Conservation (phyloP, 2,888 invertebrate species). For the Temnothorax unifasciatus region DNA sequence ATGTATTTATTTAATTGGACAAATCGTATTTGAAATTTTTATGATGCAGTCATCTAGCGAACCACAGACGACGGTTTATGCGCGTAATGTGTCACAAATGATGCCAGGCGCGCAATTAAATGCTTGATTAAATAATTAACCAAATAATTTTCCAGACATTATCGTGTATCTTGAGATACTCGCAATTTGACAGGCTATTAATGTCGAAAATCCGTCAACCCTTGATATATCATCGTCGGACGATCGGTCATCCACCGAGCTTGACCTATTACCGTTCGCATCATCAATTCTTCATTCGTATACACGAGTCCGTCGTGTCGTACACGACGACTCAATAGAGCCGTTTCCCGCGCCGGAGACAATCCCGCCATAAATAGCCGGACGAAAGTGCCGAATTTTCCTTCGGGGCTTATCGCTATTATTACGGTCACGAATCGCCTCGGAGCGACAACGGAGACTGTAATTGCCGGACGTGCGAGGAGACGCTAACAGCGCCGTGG, state of each 20-base stretch:
- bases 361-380: conserved; percentile 62
- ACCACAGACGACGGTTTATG: neutral
- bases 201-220: conserved; percentile 44
- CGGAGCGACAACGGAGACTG: conserved; percentile 73
- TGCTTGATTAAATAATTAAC: neutral
- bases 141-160: neutral
- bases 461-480: conserved; percentile 74
- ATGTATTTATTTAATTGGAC: neutral
- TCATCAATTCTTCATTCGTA: conserved; percentile 56
- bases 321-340: conserved; percentile 51
- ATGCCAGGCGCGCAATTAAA: neutral
- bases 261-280: conserved; percentile 43
- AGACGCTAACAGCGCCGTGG: conserved; percentile 70
- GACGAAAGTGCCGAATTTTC: conserved; percentile 70
- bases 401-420: conserved; percentile 64
- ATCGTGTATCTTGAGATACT: neutral
- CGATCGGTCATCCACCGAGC: conserved; percentile 29
- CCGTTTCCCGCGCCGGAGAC: conserved; percentile 47
- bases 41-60: neutral
- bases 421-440: conserved; percentile 73
- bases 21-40: neutral
- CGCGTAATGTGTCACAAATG: neutral
- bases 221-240: conserved; percentile 35
- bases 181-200: conserved; percentile 12
- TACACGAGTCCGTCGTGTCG: conserved; percentile 42